Evolutionary conservation across 2,113 vertebrate species (phyloP), one percentile per base, ranked within the genome.

Genomic region (Pampusana beccarii): DNA sequence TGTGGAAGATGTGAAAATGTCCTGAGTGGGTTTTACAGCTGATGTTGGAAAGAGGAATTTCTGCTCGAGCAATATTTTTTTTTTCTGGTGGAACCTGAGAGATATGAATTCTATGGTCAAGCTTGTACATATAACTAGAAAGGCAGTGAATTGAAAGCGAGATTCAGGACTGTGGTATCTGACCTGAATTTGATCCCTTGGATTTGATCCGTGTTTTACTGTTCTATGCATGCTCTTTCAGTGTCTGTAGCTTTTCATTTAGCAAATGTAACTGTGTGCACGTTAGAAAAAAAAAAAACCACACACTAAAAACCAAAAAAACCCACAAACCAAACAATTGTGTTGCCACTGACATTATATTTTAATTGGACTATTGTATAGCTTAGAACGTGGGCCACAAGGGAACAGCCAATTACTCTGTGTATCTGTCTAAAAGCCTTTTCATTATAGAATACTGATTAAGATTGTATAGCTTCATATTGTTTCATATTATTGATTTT

Each of bases 401-500:
- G 97, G 96, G 98, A 98, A 34, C 95, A 97, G 86, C 93, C 97
- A 98, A 97, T 98, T 98, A 98, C 93, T 96, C 64, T 73, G 10
- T 88, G 78, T 97, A 96, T 97, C 95, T 97, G 58, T 96, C 89
- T 97, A 93, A 95, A 97, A 97, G 86, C 80, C 94, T 92, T 93
- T 86, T 50, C 6, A 33, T 96, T 96, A 94, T 33, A 72, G 93
- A 97, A 94, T 91, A 86, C 97, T 97, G 96, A 95, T 97, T 97
- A 97, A 94, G 95, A 90, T 95, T 88, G 94, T 97, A 96, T 97
- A 74, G 69, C 88, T 96, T 96, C 44, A 84, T 95, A 96, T 97
- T 97, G 97, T 97, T 95, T 95, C 60, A 9, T 85, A 78, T 90
- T 98, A 98, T 98, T 95, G 98, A 98, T 98, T 98, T 96, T 95